Evolutionary conservation across 35 echinoderm and acorn worm species (phyloP).

Genomic region (Lytechinus pictus): DNA sequence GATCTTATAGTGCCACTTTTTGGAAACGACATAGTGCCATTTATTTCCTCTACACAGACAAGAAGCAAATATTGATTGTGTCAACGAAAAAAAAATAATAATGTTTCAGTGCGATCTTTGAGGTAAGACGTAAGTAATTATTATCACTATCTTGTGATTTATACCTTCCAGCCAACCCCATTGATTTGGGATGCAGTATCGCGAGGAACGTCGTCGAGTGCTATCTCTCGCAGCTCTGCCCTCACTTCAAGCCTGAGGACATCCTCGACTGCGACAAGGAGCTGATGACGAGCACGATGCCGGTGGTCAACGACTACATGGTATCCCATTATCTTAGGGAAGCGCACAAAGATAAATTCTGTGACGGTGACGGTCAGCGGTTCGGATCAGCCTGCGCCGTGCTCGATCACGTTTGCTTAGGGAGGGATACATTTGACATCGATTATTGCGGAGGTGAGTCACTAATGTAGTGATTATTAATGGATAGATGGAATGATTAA

Average conservation of each 20-base stretch:
- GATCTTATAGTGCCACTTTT: too few relatives aligned
- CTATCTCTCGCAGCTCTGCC: background rate
- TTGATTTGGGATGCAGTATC: background rate
- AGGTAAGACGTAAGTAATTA: too few relatives aligned
- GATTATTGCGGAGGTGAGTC: background rate
- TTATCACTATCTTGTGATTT: background rate
- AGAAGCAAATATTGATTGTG: too few relatives aligned
- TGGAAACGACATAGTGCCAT: background rate
- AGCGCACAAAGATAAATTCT: background rate
- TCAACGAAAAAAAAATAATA: too few relatives aligned
- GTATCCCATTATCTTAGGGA: background rate
- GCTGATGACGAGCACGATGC: background rate
- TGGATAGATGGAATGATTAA: background rate
- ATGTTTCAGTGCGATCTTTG: too few relatives aligned
- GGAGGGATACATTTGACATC: background rate
- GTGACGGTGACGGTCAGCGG: background rate
- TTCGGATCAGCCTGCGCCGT: background rate
- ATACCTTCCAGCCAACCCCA: constrained; percentile 18
- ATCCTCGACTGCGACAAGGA: constrained; percentile 23
- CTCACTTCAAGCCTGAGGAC: background rate
- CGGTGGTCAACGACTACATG: background rate
- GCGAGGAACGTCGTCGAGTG: constrained; percentile 16
- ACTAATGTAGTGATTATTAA: too few relatives aligned
- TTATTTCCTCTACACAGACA: too few relatives aligned
- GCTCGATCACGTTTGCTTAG: constrained; percentile 5